Percentiles rank a stretch among this genome's conserved stretches.
These are phyloP conservation scores for Cryptoblepharus egeriae DNA, from an alignment of 2,797 vertebrate species.

Conservation along the genomic window DNA sequence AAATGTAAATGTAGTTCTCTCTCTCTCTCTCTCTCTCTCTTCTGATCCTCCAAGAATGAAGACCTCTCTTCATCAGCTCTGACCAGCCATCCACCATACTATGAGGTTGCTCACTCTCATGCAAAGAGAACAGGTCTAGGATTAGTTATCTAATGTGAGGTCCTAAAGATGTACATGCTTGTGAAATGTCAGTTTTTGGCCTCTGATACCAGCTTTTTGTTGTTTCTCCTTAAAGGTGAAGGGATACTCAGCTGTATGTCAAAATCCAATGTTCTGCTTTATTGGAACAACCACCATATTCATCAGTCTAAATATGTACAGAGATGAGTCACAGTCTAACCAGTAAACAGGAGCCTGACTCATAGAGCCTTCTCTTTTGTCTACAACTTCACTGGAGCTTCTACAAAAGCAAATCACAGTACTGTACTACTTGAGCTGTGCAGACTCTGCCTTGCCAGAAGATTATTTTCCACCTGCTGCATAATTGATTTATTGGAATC, in stretches of 20 bases:
- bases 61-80: too few species aligned
- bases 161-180: too few species aligned
- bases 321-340: constrained; percentile 21
- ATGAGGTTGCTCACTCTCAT: too few species aligned
- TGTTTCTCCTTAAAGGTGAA: background rate
- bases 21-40: too few species aligned
- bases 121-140: too few species aligned
- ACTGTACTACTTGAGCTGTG: background rate
- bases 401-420: constrained; percentile 6
- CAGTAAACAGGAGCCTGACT: constrained; percentile 34
- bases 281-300: constrained; percentile 27
- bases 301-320: constrained; percentile 27
- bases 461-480: background rate
- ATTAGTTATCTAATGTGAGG: too few species aligned
- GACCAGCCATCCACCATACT: too few species aligned
- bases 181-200: too few species aligned
- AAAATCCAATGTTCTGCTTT: constrained; percentile 26
- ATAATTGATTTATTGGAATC: background rate
- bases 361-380: constrained; percentile 23
- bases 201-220: background rate
- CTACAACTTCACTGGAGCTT: constrained; percentile 11
- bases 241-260: constrained; percentile 2
- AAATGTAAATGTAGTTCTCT: too few species aligned
- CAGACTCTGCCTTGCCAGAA: background rate
- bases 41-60: too few species aligned